These are phyloP conservation scores for Lathamus discolor DNA, from an alignment of 2,113 vertebrate genomes.

Conservation along the genomic window DNA sequence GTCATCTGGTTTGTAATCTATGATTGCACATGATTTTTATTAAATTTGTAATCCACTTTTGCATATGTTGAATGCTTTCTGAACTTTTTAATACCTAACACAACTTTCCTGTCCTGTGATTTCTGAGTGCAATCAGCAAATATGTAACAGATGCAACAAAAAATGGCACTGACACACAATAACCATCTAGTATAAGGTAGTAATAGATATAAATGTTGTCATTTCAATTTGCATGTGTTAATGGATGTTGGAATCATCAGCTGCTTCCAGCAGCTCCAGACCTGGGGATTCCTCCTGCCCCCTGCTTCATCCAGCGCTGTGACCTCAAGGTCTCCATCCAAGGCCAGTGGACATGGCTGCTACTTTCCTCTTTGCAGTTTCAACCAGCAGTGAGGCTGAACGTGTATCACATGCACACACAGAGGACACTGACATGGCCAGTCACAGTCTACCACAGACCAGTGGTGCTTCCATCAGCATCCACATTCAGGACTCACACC, in stretches of 20 bases:
- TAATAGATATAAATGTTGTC: background rate
- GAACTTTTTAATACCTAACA: background rate
- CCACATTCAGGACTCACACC: background rate
- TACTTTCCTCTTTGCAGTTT: background rate
- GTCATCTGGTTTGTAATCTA: background rate
- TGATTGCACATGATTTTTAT: background rate
- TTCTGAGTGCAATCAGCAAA: background rate
- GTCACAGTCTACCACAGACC: background rate
- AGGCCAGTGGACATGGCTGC: background rate
- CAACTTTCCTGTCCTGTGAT: background rate
- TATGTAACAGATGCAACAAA: background rate
- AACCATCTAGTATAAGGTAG: background rate
- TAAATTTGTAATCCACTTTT: background rate
- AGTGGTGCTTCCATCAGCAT: background rate
- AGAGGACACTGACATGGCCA: rapidly evolving
- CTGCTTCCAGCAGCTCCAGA: background rate
- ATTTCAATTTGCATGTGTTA: background rate
- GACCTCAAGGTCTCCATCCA: rapidly evolving
- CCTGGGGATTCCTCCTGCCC: background rate
- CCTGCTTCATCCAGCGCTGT: background rate
- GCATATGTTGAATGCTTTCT: background rate
- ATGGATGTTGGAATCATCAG: background rate
- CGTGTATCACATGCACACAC: background rate
- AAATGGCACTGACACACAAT: background rate
- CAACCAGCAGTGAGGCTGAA: background rate